Base-by-base conservation (phyloP, 2,888 invertebrate genomes). In the Tetragnatha montana region DNA sequence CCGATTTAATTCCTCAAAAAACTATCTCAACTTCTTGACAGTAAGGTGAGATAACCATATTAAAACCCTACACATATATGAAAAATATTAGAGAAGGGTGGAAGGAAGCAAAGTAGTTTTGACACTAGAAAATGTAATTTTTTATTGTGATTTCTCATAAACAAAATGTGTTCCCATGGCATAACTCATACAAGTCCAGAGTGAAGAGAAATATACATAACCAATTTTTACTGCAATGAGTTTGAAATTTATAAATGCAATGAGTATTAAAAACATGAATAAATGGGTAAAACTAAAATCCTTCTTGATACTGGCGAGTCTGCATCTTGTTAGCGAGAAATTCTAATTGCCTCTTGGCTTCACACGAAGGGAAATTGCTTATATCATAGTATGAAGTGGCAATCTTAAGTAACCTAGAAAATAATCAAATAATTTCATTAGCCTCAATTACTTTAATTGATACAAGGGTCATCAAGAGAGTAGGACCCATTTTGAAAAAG, bases 341-440 rank as follows among this genome's bases (percentile, higher is more conserved):
- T 94, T 98, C 97, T 91, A 99, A 94, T 93, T 98, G 98, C 81
- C 99, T 95, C 93, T 97, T 96, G 8, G 99, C 99, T 94, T 99
- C 99, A 93, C 99, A 99, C 93, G 96, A 96, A 0, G 99, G 99
- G 95, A 99, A 99, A 94, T 99, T 99, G 93, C 96, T 96, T 94
- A 99, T 95, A 93, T 99, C 99, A 94, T 99, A 99, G 95, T 99
- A 99, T 94, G 98, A 98, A 0, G 99, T 98, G 0, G 99, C 98
- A 91, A 99, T 96, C 93, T 96, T 96, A 35, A 99, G 94, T 83
- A 99, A 95, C 99, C 99, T 94, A 92, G 70, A 92, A 92, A 89
- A 91, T 12, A 35, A 35, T 4, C 35, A 35, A 35, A 35, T 35
- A 35, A 2, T 35, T 35, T 35, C 35, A 35, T 35, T 35, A 35